Evolutionary conservation across 1,140 invertebrate species (phyloP), one percentile per base, ranked within the genome.

Genomic region (Neodiprion fabricii): DNA sequence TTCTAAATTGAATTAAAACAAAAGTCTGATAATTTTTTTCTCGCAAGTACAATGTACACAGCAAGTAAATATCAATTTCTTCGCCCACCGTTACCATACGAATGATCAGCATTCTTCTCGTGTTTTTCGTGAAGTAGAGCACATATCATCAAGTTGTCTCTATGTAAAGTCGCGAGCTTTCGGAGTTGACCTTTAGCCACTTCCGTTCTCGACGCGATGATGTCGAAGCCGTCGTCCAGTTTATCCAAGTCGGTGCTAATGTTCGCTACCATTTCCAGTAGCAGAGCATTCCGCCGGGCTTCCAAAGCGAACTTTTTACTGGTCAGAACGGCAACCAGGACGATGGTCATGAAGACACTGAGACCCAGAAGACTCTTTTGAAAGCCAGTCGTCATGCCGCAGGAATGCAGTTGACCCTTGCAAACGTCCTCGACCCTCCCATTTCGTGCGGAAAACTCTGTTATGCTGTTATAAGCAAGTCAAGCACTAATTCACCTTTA

Each of bases 221-320:
- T 77, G 40, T 87, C 81, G 4, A 87, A 76, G 0, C 80, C 80
- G 5, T 70, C 75, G 67, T 87, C 83, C 48, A 88, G 72, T 50
- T 81, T 81, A 50, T 87, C 83, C 23, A 88, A 49, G 7, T 78
- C 81, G 28, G 75, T 83, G 78, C 85, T 88, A 9, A 86, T 78
- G 69, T 88, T 88, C 8, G 79, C 80, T 21, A 88, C 79, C 74
- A 86, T 80, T 65, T 84, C 81, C 9, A 83, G 72, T 9, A 85
- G 48, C 11, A 83, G 21, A 10, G 67, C 53, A 11, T 80, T 82
- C 61, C 71, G 80, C 23, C 78, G 79, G 1, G 79, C 70, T 7
- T 85, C 81, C 9, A 80, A 61, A 9, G 7, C 71, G n/a, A 81
- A 75, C 49, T 80, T 81, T 67, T 80, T 84, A 11, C 76, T 79